These are phyloP conservation scores for Drymodes brunneopygia DNA, from an alignment of 2,113 vertebrate genomes.

Conservation along the genomic window DNA sequence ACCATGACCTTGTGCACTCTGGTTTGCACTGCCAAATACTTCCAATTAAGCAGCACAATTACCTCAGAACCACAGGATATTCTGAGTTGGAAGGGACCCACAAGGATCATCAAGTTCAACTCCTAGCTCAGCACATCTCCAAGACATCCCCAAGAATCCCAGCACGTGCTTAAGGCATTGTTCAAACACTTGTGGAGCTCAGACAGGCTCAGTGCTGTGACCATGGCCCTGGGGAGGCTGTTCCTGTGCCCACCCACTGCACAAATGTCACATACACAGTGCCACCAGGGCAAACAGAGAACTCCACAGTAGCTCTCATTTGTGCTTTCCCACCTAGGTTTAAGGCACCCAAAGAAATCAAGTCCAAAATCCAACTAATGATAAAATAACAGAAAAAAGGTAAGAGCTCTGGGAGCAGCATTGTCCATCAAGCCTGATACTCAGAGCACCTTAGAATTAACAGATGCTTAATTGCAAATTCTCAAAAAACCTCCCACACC, in stretches of 20 bases:
- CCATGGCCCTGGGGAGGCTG: not conserved
- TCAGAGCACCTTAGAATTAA: not conserved
- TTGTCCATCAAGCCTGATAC: not conserved
- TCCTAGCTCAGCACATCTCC: not conserved
- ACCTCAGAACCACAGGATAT: not conserved
- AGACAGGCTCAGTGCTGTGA: not conserved
- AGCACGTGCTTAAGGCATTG: not conserved
- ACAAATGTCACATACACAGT: rapidly evolving
- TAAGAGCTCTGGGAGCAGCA: not conserved
- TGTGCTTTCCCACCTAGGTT: not conserved
- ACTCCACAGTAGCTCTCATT: not conserved
- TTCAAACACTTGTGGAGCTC: not conserved
- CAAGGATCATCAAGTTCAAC: not conserved
- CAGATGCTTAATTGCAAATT: not conserved
- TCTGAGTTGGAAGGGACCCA: not conserved
- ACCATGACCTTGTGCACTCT: rapidly evolving
- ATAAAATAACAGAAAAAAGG: not conserved
- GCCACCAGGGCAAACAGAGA: not conserved
- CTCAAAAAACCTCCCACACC: not conserved
- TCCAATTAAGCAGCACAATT: not conserved
- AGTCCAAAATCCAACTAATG: not conserved
- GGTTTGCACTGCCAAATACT: not conserved
- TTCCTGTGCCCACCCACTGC: not conserved
- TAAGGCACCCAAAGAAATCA: not conserved
- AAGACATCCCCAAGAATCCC: not conserved